These are phyloP conservation scores for Periophthalmus magnuspinnatus DNA, from an alignment of 2,797 vertebrate species.

Conservation along the genomic window DNA sequence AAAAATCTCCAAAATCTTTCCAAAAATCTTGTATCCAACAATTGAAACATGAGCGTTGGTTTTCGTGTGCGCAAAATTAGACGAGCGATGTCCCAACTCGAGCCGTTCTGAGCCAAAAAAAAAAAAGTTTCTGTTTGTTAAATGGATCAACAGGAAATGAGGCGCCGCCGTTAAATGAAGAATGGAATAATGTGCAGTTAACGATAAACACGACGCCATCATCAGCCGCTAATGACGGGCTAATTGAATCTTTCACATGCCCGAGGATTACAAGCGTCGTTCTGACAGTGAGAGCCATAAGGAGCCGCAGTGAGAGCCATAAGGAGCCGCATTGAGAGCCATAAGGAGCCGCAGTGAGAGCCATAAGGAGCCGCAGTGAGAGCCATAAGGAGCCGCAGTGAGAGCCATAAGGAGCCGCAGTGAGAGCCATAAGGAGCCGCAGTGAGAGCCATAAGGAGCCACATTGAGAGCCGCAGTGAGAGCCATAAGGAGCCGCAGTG, in stretches of 20 bases:
- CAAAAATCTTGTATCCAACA: slow-evolving; percentile 23
- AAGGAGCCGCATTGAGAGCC: too few relatives aligned
- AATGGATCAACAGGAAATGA: slow-evolving; percentile 79
- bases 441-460: too few relatives aligned
- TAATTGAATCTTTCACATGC: slow-evolving; percentile 77
- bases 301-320: too few relatives aligned
- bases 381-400: too few relatives aligned
- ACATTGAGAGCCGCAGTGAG: too few relatives aligned
- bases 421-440: too few relatives aligned
- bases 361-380: too few relatives aligned
- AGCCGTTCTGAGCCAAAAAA: slow-evolving; percentile 46
- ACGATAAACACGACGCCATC: slow-evolving; percentile 78
- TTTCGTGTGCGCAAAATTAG: slow-evolving; percentile 9
- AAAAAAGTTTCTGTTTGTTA: slow-evolving; percentile 73
- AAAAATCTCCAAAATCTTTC: slow-evolving; percentile 17
- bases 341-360: too few relatives aligned
- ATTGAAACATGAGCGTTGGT: slow-evolving; percentile 11
- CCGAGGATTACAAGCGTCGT: slow-evolving; percentile 72
- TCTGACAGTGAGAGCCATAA: slow-evolving; percentile 71
- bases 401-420: too few relatives aligned
- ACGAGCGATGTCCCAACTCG: slow-evolving; percentile 40
- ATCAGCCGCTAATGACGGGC: slow-evolving; percentile 75
- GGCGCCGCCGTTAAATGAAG: slow-evolving; percentile 79
- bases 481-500: too few relatives aligned
- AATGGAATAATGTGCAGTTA: slow-evolving; percentile 79